Evolutionary conservation across 2,888 invertebrate species (phyloP), one percentile per base, ranked within the genome.

Genomic region (Sepiola atlantica): DNA sequence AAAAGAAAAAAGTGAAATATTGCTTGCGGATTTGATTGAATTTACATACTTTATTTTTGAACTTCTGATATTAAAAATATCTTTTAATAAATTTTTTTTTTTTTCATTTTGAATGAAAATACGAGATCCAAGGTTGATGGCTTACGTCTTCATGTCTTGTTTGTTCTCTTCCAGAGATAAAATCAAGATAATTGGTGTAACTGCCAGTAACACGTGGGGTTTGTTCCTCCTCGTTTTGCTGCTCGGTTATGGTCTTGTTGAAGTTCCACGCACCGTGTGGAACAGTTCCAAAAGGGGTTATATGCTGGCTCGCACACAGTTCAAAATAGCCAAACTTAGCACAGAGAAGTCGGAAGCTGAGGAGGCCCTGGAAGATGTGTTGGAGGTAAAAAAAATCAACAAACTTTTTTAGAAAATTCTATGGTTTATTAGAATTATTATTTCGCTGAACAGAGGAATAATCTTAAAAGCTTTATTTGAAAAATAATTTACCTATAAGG

Each of bases 201-300:
- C 99, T 32, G 99, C 99, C 8, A 99, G 99, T 96, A 99, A 99
- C 97, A 99, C 99, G 0, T 99, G 99, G 99, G 99, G 99, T 94
- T 98, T 99, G 94, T 99, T 99, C 97, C 98, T 99, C 57, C 98
- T 99, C 93, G 99, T 99, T 93, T 97, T 99, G 45, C 98, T 99
- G 95, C 98, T 99, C 35, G 99, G 98, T 8, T 99, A 99, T 97
- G 99, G 99, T 0, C 98, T 99, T 94, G 99, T 99, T 0, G 99
- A 99, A 97, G 98, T 99, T 8, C 98, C 98, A 0, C 98, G 99
- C 94, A 98, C 98, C 95, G 92, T 92, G 18, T 99, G 99, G 99
- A 98, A 99, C 96, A 98, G 98, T 96, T 98, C 99, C 8, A 98
- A 98, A 97, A 98, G 98, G 95, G 98, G 98, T 93, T 98, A 99